Conservation (phyloP, 1,140 invertebrate genomes). For the Kradibia gibbosae region DNA sequence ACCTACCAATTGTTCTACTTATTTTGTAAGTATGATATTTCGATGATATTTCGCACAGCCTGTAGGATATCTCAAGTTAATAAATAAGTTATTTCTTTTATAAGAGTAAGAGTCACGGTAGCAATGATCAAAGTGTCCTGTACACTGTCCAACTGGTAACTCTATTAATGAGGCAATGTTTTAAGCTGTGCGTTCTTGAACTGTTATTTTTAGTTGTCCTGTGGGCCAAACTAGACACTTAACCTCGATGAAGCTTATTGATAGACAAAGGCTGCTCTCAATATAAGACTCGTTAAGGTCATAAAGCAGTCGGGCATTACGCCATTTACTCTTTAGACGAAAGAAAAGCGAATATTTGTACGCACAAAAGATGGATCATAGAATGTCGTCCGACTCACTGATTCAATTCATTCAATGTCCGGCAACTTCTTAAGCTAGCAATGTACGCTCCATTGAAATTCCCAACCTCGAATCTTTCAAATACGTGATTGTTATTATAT, state of each 20-base stretch:
- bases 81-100: too few relatives aligned
- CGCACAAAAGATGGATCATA: conserved; percentile 70
- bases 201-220: conserved; percentile 50
- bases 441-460: conserved; percentile 30
- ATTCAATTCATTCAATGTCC: conserved; percentile 69
- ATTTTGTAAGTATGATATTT: too few relatives aligned
- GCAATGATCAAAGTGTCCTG: conserved; percentile 18
- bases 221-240: conserved; percentile 69
- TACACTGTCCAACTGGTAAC: conserved; percentile 28
- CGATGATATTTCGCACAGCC: too few relatives aligned
- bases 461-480: conserved; percentile 3
- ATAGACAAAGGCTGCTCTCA: conserved; percentile 63
- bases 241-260: conserved; percentile 66
- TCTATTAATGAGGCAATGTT: conserved; percentile 6
- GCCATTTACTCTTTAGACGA: conserved; percentile 59
- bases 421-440: conserved; percentile 60
- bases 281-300: conserved; percentile 64
- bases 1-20: too few relatives aligned
- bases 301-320: conserved; percentile 66
- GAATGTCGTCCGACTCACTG: conserved; percentile 68
- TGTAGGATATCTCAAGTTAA: too few relatives aligned
- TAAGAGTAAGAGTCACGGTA: too few relatives aligned
- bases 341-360: conserved; percentile 69
- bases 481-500: conserved; percentile 23
- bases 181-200: conserved; percentile 32